Percentiles rank a stretch among this genome's conserved stretches.
These are phyloP conservation scores for Leptopilina drosophilae DNA, from an alignment of 2,888 invertebrate genomes.

Conservation along the genomic window DNA sequence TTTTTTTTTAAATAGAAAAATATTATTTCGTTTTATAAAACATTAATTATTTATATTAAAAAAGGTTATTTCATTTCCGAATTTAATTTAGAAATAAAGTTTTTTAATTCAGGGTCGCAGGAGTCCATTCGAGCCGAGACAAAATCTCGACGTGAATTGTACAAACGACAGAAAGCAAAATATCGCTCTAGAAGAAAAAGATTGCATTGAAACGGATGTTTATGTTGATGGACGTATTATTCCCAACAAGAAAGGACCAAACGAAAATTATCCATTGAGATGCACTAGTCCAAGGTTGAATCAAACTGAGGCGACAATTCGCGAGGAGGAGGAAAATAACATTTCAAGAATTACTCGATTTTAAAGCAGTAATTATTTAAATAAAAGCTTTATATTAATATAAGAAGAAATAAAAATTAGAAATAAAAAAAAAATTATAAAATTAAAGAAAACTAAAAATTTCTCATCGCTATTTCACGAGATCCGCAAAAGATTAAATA, in stretches of 20 bases:
- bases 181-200: slow-evolving; percentile 54
- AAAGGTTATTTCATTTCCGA: background rate
- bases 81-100: background rate
- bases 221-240: slow-evolving; percentile 67
- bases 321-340: slow-evolving; percentile 64
- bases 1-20: too few relatives aligned
- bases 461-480: too few relatives aligned
- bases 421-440: background rate
- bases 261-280: slow-evolving; percentile 70
- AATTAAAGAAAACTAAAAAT: too few relatives aligned
- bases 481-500: too few relatives aligned
- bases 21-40: too few relatives aligned
- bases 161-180: slow-evolving; percentile 46
- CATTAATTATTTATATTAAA: too few relatives aligned
- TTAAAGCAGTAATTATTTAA: slow-evolving; percentile 30
- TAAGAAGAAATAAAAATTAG: too few relatives aligned
- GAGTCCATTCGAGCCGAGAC: slow-evolving; percentile 52
- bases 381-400: too few relatives aligned
- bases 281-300: slow-evolving; percentile 66
- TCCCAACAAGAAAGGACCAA: slow-evolving; percentile 60
- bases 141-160: slow-evolving; percentile 44
- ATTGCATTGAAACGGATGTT: slow-evolving; percentile 68
- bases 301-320: slow-evolving; percentile 67
- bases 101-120: slow-evolving; percentile 58
- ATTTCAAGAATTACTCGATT: slow-evolving; percentile 51